Percentiles rank a stretch among this genome's conserved stretches.
Conservation (phyloP, 2,797 vertebrate genomes). For the Melanotaenia boesemani region DNA sequence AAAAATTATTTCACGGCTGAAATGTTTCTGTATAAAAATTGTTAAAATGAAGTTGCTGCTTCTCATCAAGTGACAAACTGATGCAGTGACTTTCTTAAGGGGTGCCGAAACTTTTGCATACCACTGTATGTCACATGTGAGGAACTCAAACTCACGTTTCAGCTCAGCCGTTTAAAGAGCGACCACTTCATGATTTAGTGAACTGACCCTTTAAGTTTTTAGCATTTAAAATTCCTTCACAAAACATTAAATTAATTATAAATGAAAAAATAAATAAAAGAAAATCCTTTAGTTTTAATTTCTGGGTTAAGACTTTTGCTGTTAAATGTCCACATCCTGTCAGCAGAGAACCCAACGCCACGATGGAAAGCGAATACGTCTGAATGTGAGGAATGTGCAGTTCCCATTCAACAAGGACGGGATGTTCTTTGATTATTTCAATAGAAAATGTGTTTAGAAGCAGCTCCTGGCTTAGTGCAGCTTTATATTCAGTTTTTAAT, state of each 20-base stretch:
- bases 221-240: conserved; percentile 1
- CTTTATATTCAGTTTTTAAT: conserved; percentile 33
- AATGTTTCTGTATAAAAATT: too few relatives aligned
- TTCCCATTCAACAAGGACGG: neutral
- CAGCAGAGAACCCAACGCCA: neutral
- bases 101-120: too few relatives aligned
- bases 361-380: neutral
- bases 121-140: too few relatives aligned
- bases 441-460: neutral
- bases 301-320: too few relatives aligned
- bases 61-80: too few relatives aligned
- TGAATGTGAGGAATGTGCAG: neutral
- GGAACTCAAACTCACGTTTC: too few relatives aligned
- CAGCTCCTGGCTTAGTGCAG: conserved; percentile 39
- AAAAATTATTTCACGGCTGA: too few relatives aligned
- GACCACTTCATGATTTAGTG: neutral
- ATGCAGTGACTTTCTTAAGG: too few relatives aligned
- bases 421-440: neutral
- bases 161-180: too few relatives aligned
- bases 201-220: conserved; percentile 25
- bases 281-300: too few relatives aligned
- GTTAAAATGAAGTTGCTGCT: too few relatives aligned
- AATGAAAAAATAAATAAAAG: neutral
- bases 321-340: too few relatives aligned
- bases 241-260: neutral